A percentile compares a stretch with the other conserved stretches of the same genome.
phyloP scores from a whole-genome alignment of 2,888 invertebrate genomes.

The Ophion ventricosus region DNA sequence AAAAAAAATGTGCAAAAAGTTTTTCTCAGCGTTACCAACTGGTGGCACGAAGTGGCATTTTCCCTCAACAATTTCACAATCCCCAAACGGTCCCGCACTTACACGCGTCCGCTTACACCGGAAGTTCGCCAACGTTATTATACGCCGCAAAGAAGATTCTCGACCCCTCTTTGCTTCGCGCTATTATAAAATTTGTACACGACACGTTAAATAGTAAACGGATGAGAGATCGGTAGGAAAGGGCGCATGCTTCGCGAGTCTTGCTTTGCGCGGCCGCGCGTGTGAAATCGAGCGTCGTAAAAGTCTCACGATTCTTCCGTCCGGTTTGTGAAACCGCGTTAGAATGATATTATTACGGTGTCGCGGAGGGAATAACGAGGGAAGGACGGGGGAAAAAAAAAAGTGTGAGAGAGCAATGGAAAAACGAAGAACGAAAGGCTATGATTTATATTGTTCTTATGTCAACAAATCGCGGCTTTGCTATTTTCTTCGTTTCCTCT shows the following conservation, averaged over 20 bases:
- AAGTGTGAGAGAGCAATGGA: background rate
- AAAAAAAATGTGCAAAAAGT: too few species aligned
- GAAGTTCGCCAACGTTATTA: background rate
- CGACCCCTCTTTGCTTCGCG: background rate
- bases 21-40: too few species aligned
- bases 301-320: conserved; percentile 43
- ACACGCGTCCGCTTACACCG: too few species aligned
- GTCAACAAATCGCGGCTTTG: background rate
- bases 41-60: too few species aligned
- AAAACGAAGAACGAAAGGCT: background rate
- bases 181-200: background rate
- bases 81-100: too few species aligned
- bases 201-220: background rate
- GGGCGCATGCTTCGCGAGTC: background rate
- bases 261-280: background rate
- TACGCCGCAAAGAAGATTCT: background rate
- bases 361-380: background rate
- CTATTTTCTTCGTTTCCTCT: background rate
- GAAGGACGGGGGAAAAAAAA: conserved; percentile 4
- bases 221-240: background rate
- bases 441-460: background rate
- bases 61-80: too few species aligned
- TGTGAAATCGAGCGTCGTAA: conserved; percentile 50
- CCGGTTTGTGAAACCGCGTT: background rate
- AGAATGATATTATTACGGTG: conserved; percentile 6